A percentile compares a stretch with the other conserved stretches of the same genome.
Evolutionary conservation across 2,888 invertebrate genomes (phyloP).

Genomic region (Drosophila phalerata): DNA sequence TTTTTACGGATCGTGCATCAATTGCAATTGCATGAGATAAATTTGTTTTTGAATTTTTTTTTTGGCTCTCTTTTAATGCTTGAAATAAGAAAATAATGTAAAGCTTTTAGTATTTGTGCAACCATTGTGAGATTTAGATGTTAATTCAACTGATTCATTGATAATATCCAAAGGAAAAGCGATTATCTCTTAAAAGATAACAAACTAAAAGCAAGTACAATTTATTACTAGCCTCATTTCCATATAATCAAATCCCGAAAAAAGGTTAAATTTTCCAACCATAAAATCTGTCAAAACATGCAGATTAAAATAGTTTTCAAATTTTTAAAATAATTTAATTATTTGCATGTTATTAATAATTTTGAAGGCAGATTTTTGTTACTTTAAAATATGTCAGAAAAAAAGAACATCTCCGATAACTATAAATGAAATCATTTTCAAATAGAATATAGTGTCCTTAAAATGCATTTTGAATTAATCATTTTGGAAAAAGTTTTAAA

Average conservation of each 20-base stretch:
- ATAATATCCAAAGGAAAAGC: neutral
- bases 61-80: conserved; percentile 33
- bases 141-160: conserved; percentile 1
- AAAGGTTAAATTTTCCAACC: neutral
- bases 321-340: too few relatives aligned
- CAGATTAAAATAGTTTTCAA: too few relatives aligned
- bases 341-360: too few relatives aligned
- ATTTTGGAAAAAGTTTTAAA: too few relatives aligned
- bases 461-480: too few relatives aligned
- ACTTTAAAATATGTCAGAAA: too few relatives aligned
- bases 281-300: neutral
- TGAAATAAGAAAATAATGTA: conserved; percentile 22
- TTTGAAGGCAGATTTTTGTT: too few relatives aligned
- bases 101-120: conserved; percentile 52
- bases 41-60: neutral
- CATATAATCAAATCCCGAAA: conserved; percentile 8
- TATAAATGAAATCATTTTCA: too few relatives aligned
- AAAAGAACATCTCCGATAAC: too few relatives aligned
- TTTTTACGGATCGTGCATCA: conserved; percentile 50
- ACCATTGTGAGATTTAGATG: conserved; percentile 50
- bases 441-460: too few relatives aligned
- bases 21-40: conserved; percentile 13
- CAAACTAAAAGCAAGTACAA: conserved; percentile 30
- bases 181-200: neutral
- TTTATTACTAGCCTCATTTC: conserved; percentile 1